phyloP scores from a whole-genome alignment of 2,797 vertebrate species.

The Anomalospiza imberbis region DNA sequence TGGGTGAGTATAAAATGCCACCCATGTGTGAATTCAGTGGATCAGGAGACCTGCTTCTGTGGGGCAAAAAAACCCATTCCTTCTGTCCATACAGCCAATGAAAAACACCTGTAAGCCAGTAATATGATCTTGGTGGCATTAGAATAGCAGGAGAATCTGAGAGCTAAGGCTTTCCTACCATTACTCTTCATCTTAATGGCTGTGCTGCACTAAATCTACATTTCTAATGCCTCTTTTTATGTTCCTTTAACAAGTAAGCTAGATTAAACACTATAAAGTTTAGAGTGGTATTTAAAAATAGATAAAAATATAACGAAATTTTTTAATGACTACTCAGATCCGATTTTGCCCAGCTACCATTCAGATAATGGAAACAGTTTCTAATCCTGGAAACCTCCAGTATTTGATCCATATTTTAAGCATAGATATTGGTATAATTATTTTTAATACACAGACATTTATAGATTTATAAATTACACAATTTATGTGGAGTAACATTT shows the following conservation, averaged over 20 bases:
- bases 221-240: conserved; percentile 24
- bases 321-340: conserved; percentile 14
- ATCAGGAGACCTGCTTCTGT: neutral
- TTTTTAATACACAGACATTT: neutral
- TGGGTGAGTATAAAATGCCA: neutral
- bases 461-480: neutral
- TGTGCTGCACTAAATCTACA: conserved; percentile 19
- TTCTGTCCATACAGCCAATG: neutral
- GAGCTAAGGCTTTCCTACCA: neutral
- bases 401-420: neutral
- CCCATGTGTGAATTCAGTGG: neutral
- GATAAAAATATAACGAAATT: conserved; percentile 34
- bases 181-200: neutral
- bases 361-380: conserved; percentile 7
- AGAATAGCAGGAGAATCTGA: neutral
- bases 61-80: neutral
- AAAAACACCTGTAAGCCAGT: neutral
- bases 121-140: neutral
- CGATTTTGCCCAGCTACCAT: conserved; percentile 3
- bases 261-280: conserved; percentile 33
- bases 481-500: neutral
- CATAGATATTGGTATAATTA: neutral
- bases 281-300: conserved; percentile 53
- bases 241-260: conserved; percentile 30
- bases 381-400: neutral